A percentile compares a stretch with the other conserved stretches of the same genome.
These are phyloP conservation scores for Tupaia chinensis DNA, from an alignment of 2,113 vertebrate species.

Conservation along the genomic window DNA sequence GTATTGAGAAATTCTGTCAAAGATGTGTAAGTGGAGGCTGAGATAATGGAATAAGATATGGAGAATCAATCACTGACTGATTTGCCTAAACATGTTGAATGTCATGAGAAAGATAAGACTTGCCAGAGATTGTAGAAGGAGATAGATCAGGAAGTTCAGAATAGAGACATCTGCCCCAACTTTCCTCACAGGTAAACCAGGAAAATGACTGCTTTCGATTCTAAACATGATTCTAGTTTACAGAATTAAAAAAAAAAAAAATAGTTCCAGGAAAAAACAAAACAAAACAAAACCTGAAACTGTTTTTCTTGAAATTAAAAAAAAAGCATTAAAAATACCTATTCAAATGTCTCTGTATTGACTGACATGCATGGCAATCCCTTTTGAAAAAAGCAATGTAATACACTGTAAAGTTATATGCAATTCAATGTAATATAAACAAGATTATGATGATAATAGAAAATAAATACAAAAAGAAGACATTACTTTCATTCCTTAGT, in stretches of 20 bases:
- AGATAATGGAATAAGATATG: constrained; percentile 42
- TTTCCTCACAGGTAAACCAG: constrained; percentile 42
- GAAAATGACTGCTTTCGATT: constrained; percentile 53
- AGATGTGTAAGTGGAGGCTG: constrained; percentile 56
- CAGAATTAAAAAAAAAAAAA: neutral
- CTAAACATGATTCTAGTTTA: constrained; percentile 54
- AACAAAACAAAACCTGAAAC: too few species aligned
- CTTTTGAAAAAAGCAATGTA: too few species aligned
- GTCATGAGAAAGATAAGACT: constrained; percentile 60
- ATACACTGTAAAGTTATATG: too few species aligned
- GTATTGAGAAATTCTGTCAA: constrained; percentile 54
- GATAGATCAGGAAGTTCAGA: constrained; percentile 58
- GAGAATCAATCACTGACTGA: constrained; percentile 54
- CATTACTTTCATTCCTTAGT: constrained; percentile 48
- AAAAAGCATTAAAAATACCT: too few species aligned
- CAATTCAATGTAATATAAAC: too few species aligned
- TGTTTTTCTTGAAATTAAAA: too few species aligned
- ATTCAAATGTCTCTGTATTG: too few species aligned
- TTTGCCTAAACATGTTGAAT: constrained; percentile 72
- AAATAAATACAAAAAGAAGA: neutral
- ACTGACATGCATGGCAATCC: too few species aligned
- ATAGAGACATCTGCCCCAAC: constrained; percentile 11
- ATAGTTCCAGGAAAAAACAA: too few species aligned
- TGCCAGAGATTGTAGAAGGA: constrained; percentile 37
- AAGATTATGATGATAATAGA: too few species aligned